These are phyloP conservation scores for Pipistrellus pygmaeus DNA, from an alignment of 2,797 vertebrate species.

Conservation along the genomic window DNA sequence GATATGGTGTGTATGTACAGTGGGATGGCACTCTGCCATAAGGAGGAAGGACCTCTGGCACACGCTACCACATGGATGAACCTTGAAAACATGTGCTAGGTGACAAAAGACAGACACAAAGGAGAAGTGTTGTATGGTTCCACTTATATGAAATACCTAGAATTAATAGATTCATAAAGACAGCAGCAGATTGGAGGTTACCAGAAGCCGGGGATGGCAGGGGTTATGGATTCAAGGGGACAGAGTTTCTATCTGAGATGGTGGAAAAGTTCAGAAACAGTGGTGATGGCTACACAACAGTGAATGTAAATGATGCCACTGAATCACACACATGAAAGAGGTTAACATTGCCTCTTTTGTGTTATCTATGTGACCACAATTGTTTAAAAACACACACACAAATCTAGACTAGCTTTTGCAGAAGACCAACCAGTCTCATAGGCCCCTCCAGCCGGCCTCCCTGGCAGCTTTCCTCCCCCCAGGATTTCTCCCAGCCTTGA, in stretches of 20 bases:
- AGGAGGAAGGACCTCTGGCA: background rate
- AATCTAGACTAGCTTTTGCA: constrained; percentile 25
- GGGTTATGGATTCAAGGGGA: background rate
- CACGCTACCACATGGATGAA: background rate
- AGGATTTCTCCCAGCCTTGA: constrained; percentile 47
- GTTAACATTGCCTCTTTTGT: background rate
- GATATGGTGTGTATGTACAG: background rate
- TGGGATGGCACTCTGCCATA: background rate
- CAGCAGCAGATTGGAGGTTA: background rate
- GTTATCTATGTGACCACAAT: background rate
- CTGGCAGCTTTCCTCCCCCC: background rate
- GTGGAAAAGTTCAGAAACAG: background rate
- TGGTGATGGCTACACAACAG: background rate
- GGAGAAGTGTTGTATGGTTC: background rate
- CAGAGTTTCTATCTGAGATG: background rate
- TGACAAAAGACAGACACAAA: background rate
- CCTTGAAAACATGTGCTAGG: background rate
- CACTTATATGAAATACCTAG: background rate
- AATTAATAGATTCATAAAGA: background rate
- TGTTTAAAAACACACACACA: background rate
- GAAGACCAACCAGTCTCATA: background rate
- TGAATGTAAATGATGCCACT: background rate
- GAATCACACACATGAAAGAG: background rate
- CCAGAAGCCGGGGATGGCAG: background rate
- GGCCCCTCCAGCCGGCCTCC: constrained; percentile 33